Base-by-base conservation (phyloP, 2,888 invertebrate genomes). In the Temnothorax unifasciatus region DNA sequence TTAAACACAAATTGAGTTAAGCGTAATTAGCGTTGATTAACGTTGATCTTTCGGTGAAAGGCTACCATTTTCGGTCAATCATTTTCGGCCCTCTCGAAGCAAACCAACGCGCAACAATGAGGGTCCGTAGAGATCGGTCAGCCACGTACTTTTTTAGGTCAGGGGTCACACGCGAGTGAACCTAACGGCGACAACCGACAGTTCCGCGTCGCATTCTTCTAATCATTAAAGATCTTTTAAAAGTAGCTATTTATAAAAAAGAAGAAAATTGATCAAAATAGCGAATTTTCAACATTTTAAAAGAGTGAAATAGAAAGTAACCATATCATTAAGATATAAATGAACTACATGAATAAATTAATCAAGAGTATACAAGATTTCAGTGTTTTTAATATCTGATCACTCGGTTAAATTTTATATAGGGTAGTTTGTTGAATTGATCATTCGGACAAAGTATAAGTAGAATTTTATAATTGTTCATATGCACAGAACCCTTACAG, bases 141-240 rank as follows among this genome's bases (percentile, higher is more conserved):
- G 87, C 85, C 85, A 75, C 88, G 82, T 82, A 84, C 83, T 89
- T 82, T 89, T 89, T 83, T 87, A 85, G 90, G 88, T 90, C 89
- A 87, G 59, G 77, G 86, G 82, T 86, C 71, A 85, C 83, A 87
- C 90, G 61, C 57, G 84, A 88, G 68, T 84, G 83, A 89, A 69
- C 66, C 47, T 64, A 75, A 54, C 71, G 57, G 44, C 57, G 50
- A 66, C 77, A 74, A 57, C 25, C 25, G 9, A 15, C 18, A 81
- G 75, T 13, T 66, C 41, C 11, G 34, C 47, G 29, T 3, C 18
- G 25, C 6, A 47, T 47, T 18, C 9, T 66, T 41, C 8, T 11
- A 76, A 25, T 1, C 25, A 18, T 21, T 34, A 34, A 25, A 50
- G 21, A 11, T 4, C 11, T 6, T 6, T 21, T 4, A 18, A 9